Evolutionary conservation across 1,140 invertebrate genomes (phyloP), one percentile per base, ranked within the genome.

Genomic region (Apolygus lucorum): DNA sequence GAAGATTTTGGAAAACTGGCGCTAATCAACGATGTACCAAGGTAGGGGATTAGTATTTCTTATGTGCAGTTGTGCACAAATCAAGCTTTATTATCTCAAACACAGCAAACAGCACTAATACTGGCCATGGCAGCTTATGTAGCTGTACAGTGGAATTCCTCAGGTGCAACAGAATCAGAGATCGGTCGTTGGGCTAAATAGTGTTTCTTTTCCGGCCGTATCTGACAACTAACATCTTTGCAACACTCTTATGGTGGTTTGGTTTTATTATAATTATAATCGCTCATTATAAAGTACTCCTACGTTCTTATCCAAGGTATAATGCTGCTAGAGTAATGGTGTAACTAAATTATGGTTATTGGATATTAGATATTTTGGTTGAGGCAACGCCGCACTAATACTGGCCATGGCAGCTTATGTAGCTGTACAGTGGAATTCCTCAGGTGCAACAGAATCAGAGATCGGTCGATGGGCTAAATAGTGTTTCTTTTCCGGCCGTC

Each of bases 1-100:
- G 92, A 94, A 79, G 92, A 94, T 79, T 94, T 94, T 79, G 91
- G 90, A 52, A 94, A 94, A 82, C 80, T 94, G 67, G 91, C 92
- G 64, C 80, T 94, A 42, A 90, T 94, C 28, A 94, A 94, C 79
- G 90, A 93, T 80, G 88, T 90, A 52, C 91, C 91, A 64, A 88
- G 90, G 88, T 90, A n/a, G 81, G 76, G 67, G 25, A 17, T 59
- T 59, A 11, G 4, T 17, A 4, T 59, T 22, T 59, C 54, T 59
- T 42, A n/a, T n/a, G n/a, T n/a, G n/a, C n/a, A n/a, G n/a, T n/a
- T n/a, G n/a, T n/a, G n/a, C n/a, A n/a, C n/a, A n/a, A n/a, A n/a
- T n/a, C n/a, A n/a, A n/a, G n/a, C n/a, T n/a, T n/a, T n/a, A n/a
- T n/a, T n/a, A n/a, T n/a, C n/a, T n/a, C n/a, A n/a, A n/a, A n/a